phyloP scores from a whole-genome alignment of 2,113 vertebrate genomes.

The Balaenoptera acutorostrata region DNA sequence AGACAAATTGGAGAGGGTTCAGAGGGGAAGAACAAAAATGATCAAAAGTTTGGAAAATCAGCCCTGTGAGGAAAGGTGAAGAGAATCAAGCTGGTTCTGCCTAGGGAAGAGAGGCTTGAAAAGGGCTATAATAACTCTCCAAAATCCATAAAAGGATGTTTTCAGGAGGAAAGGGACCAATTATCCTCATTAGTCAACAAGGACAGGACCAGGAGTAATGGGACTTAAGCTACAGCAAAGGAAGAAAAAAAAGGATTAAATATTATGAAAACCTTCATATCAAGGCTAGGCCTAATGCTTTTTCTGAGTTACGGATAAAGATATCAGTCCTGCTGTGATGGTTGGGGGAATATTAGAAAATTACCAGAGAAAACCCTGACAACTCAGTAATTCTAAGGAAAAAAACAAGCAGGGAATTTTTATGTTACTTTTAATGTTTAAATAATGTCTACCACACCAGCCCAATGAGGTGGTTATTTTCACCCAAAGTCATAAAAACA shows the following conservation, averaged over 20 bases:
- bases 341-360: slow-evolving; percentile 33
- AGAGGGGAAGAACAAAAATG: slow-evolving; percentile 66
- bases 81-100: slow-evolving; percentile 51
- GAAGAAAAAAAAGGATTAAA: slow-evolving; percentile 64
- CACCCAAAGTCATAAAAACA: neutral
- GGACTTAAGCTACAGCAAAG: slow-evolving; percentile 59
- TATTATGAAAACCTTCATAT: slow-evolving; percentile 68
- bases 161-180: slow-evolving; percentile 68
- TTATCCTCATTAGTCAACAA: slow-evolving; percentile 74
- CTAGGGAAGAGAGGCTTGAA: slow-evolving; percentile 43
- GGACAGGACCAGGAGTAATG: slow-evolving; percentile 60
- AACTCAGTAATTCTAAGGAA: neutral
- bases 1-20: slow-evolving; percentile 69
- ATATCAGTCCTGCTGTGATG: slow-evolving; percentile 15
- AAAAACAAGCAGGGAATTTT: neutral
- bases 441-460: neutral
- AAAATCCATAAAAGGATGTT: slow-evolving; percentile 73
- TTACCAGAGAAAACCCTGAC: slow-evolving; percentile 32
- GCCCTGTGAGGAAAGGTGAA: slow-evolving; percentile 58
- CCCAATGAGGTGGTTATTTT: neutral
- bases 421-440: neutral
- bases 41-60: slow-evolving; percentile 75
- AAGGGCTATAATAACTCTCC: slow-evolving; percentile 49
- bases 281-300: slow-evolving; percentile 54
- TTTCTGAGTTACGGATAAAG: slow-evolving; percentile 51